Percentiles rank a stretch among this genome's conserved stretches.
Conservation (phyloP, 2,888 invertebrate genomes). For the Phasia obesa region DNA sequence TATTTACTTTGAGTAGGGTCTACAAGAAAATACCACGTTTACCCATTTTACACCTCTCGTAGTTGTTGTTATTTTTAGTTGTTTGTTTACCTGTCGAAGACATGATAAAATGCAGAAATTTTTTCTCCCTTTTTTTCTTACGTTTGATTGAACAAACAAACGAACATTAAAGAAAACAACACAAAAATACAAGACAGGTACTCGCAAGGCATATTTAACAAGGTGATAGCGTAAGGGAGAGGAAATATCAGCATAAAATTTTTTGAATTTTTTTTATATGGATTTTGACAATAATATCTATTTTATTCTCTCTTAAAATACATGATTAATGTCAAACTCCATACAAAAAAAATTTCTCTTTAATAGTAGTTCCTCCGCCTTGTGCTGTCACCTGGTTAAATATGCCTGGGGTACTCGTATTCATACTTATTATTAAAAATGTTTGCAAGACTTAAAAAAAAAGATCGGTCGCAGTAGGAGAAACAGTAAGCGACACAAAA, state of each 20-base stretch:
- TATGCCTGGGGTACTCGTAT: too few relatives aligned
- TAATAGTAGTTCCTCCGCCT: too few relatives aligned
- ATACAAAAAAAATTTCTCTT: too few relatives aligned
- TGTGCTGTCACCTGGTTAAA: too few relatives aligned
- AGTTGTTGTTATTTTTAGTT: conserved; percentile 43
- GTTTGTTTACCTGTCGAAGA: conserved; percentile 63
- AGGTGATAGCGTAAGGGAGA: too few relatives aligned
- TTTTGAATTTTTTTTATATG: too few relatives aligned
- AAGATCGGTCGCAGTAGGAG: conserved; percentile 10
- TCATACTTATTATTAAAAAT: too few relatives aligned
- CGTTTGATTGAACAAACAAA: conserved; percentile 48
- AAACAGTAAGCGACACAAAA: not conserved
- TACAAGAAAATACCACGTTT: not conserved
- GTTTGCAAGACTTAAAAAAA: conserved; percentile 39
- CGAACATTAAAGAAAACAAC: conserved; percentile 31
- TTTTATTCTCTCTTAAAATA: too few relatives aligned
- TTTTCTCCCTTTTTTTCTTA: conserved; percentile 25
- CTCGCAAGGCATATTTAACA: too few relatives aligned
- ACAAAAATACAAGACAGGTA: conserved; percentile 38
- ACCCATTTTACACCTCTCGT: conserved; percentile 7
- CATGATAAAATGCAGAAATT: conserved; percentile 69
- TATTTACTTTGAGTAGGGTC: conserved; percentile 26
- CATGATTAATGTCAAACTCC: too few relatives aligned
- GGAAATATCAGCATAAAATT: too few relatives aligned
- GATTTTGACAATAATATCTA: too few relatives aligned